Base-by-base conservation (phyloP, 2,113 vertebrate species). In the Sturnus vulgaris region DNA sequence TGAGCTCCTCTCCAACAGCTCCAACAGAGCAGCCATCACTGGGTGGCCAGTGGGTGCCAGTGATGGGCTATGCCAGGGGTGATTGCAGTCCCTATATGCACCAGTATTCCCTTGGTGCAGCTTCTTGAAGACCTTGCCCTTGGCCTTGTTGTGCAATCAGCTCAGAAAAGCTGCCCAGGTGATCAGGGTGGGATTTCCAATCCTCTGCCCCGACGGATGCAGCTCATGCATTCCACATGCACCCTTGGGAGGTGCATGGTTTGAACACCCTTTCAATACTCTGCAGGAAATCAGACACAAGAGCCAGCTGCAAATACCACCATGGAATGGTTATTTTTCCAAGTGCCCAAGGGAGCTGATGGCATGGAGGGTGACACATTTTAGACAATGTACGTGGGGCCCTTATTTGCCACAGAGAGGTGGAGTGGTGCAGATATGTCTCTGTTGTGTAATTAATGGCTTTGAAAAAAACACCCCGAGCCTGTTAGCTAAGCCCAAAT, bases 361-460 rank as follows among this genome's bases (percentile, higher is more conserved):
- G 81, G 61, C 63, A 28, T 11, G 10, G 24, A 66, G 44, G 24
- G 72, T 52, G 60, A 89, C 4, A 3, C 20, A 25, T 88, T 88
- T 91, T 37, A 85, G 31, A 71, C 71, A 90, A 83, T 75, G 44
- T 44, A 53, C 12, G 5, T 3, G 15, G 64, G 91, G 72, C 79
- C 69, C 52, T 92, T 80, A 53, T 72, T 97, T 90, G 65, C 86
- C 0, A 0, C 6, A 4, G 90, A 95, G 78, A 95, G 86, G 88
- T 97, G 91, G 93, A 89, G 46, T 84, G 40, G 73, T 70, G 78
- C 75, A 96, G 94, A 95, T 96, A 92, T 4, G 50, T 96, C 94
- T 97, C 95, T 76, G 92, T 95, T 95, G 93, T 96, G 88, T 93
- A 97, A 97, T 96, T 97, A 97, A 97, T 97, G 88, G 78, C 86